Percentiles rank a stretch among this genome's conserved stretches.
Evolutionary conservation across 2,888 invertebrate species (phyloP).

Genomic region (Cryptophagus acutangulus): DNA sequence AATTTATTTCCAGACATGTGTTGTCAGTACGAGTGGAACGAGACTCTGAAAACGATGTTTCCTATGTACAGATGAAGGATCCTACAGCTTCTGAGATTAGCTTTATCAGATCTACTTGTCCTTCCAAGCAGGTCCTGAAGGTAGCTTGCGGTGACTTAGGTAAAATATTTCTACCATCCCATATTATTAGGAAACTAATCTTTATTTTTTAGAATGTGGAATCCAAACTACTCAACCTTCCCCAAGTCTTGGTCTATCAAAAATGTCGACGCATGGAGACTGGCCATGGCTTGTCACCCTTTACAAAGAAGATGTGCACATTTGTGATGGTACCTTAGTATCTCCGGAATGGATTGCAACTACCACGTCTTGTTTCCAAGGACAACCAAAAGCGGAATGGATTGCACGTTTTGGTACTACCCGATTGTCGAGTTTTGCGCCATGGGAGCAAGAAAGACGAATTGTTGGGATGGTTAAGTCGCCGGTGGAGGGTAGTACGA

Average conservation of each 20-base stretch:
- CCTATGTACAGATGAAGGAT: constrained; percentile 79
- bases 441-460: constrained; percentile 82
- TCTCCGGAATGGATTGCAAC: constrained; percentile 80
- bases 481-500: constrained; percentile 82
- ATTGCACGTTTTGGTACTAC: constrained; percentile 72
- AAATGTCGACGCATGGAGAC: constrained; percentile 74
- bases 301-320: constrained; percentile 77
- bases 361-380: constrained; percentile 79
- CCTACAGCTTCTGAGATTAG: constrained; percentile 76
- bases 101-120: constrained; percentile 72
- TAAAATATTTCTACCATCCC: constrained; percentile 46
- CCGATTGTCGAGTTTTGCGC: constrained; percentile 71
- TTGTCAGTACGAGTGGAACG: constrained; percentile 62
- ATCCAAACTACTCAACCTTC: constrained; percentile 39
- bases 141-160: constrained; percentile 73
- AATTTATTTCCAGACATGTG: constrained; percentile 56
- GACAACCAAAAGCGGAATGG: constrained; percentile 86
- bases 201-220: constrained; percentile 40
- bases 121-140: constrained; percentile 70
- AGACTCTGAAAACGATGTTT: constrained; percentile 55
- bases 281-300: constrained; percentile 92
- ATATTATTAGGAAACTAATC: neutral
- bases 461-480: constrained; percentile 82
- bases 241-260: constrained; percentile 50
- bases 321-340: constrained; percentile 82